phyloP scores from a whole-genome alignment of 2,797 vertebrate species.

The Onychomys torridus region DNA sequence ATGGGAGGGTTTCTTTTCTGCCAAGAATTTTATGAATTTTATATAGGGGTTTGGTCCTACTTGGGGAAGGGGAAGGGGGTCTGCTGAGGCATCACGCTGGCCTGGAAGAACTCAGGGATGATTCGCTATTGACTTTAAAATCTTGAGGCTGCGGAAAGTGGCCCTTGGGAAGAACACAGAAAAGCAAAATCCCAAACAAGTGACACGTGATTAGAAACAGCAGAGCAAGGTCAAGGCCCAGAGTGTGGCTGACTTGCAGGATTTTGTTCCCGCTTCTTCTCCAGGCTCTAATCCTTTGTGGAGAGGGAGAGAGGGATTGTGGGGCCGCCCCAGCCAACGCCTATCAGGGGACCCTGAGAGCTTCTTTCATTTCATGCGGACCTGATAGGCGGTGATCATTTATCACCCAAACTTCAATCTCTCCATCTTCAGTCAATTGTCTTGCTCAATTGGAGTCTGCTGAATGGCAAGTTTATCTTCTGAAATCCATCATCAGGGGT shows the following conservation, averaged over 20 bases:
- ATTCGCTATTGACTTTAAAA: not conserved
- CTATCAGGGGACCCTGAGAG: not conserved
- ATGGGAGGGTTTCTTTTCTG: constrained; percentile 71
- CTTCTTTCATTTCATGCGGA: not conserved
- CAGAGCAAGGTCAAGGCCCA: constrained; percentile 11
- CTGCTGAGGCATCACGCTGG: constrained; percentile 46
- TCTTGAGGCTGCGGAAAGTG: not conserved
- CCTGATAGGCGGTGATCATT: not conserved
- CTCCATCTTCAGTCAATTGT: constrained; percentile 33
- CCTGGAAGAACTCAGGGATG: not conserved
- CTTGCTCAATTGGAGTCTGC: not conserved
- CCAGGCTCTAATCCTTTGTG: constrained; percentile 24
- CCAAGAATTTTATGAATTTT: constrained; percentile 84
- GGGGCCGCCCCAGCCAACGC: constrained; percentile 26
- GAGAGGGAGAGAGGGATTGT: not conserved
- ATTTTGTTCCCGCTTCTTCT: not conserved
- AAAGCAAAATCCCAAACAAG: not conserved
- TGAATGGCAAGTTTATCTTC: constrained; percentile 29
- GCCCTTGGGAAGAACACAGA: not conserved
- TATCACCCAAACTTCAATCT: not conserved
- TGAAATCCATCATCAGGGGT: not conserved
- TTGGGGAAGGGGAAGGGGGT: constrained; percentile 71
- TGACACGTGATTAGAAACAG: not conserved
- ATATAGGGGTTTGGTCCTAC: constrained; percentile 81
- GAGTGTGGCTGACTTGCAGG: not conserved